Evolutionary conservation across 2,113 vertebrate genomes (phyloP), one percentile per base, ranked within the genome.

Genomic region (Epinephelus lanceolatus): DNA sequence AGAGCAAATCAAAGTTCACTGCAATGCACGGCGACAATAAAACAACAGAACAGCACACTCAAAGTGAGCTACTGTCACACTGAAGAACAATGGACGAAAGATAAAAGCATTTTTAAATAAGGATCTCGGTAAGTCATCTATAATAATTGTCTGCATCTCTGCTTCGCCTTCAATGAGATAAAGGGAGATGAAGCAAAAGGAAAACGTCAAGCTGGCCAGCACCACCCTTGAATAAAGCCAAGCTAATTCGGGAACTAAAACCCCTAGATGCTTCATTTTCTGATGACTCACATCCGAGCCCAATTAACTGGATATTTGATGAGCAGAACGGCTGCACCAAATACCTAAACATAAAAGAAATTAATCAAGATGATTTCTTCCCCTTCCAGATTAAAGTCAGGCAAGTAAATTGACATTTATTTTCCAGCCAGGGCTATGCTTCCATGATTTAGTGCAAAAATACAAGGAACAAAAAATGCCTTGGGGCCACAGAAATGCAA

Each of bases 71-170:
- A 59, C 65, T 77, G 81, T 88, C 87, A 84, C 27, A 61, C 12
- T 1, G 12, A n/a, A 68, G 61, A 77, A 78, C 45, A 60, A 78
- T 57, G 51, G n/a, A 78, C 2, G 6, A 18, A 42, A 81, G 69
- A 88, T 78, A 65, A 87, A 87, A 83, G 85, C 60, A 42, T 75
- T 71, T 71, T 86, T 71, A 80, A 85, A 85, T 80, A 74, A 82
- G 52, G 53, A 85, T 62, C 12, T 75, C 55, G 68, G 49, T 0
- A 40, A 71, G 75, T 76, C 75, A 62, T 63, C 82, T 85, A 77
- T 73, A 69, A 81, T 67, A 71, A 86, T 53, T 72, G 66, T 88
- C 61, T 78, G 52, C n/a, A 53, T 85, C 72, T 67, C 33, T 49
- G 69, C 61, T 27, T 65, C 65, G 78, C 63, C 37, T 57, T 77